phyloP scores from a whole-genome alignment of 2,113 vertebrate genomes.

The Sinocyclocheilus grahami region DNA sequence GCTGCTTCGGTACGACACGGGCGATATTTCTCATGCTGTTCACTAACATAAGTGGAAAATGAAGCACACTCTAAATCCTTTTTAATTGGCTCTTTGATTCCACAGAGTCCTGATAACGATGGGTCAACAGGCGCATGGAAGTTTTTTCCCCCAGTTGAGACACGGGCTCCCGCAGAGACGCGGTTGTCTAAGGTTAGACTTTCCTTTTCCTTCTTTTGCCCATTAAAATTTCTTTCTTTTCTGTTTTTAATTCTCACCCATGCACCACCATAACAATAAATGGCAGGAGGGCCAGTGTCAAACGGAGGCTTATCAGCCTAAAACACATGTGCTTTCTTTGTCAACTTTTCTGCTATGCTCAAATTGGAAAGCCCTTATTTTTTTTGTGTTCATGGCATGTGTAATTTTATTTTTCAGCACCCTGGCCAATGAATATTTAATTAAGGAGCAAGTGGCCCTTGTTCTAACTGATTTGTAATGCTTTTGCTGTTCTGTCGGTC shows the following conservation, averaged over 20 bases:
- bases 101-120: conserved; percentile 52
- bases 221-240: conserved; percentile 27
- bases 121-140: conserved; percentile 53
- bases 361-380: conserved; percentile 12
- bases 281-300: conserved; percentile 33
- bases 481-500: neutral
- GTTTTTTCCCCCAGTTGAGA: conserved; percentile 29
- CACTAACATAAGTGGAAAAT: conserved; percentile 37
- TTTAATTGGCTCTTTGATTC: conserved; percentile 58
- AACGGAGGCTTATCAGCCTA: conserved; percentile 50
- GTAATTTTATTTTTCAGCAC: conserved; percentile 22
- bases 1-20: neutral
- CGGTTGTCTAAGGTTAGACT: conserved; percentile 34
- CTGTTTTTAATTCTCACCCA: conserved; percentile 10
- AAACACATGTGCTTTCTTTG: conserved; percentile 50
- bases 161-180: conserved; percentile 12
- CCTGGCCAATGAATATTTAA: conserved; percentile 47
- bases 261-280: conserved; percentile 3
- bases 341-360: neutral
- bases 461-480: conserved; percentile 46
- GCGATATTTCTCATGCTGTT: conserved; percentile 19
- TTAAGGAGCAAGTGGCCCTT: conserved; percentile 38
- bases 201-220: conserved; percentile 9
- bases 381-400: conserved; percentile 23
- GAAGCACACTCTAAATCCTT: conserved; percentile 48